Percentiles rank a stretch among this genome's conserved stretches.
These are phyloP conservation scores for Rhinopomastus cyanomelas DNA, from an alignment of 2,113 vertebrate genomes.

Conservation along the genomic window DNA sequence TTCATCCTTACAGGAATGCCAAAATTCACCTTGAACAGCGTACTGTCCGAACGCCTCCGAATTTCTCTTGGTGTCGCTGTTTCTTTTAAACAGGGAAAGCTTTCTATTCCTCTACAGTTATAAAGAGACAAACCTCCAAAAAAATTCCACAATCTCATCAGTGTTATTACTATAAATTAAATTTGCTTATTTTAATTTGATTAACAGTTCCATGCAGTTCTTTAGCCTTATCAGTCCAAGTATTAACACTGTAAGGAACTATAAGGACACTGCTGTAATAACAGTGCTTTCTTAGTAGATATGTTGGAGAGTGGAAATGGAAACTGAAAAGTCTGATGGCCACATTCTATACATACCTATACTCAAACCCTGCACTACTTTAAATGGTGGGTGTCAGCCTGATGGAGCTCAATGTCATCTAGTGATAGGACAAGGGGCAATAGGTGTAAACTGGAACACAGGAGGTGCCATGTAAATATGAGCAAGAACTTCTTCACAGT, in stretches of 20 bases:
- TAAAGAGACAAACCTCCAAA: neutral
- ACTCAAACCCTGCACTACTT: neutral
- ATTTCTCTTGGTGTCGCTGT: conserved; percentile 12
- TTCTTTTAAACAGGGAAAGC: neutral
- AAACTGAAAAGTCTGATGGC: neutral
- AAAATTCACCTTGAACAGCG: conserved; percentile 34
- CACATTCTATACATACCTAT: neutral
- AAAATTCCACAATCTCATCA: neutral
- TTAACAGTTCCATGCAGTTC: neutral
- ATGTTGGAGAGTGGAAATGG: neutral
- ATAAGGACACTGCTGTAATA: neutral
- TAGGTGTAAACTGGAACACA: no score
- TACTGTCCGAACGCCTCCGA: conserved; percentile 25
- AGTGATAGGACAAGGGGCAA: no score
- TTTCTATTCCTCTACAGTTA: neutral
- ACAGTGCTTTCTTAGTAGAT: neutral
- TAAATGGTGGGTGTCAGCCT: no score
- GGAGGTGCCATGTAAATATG: no score
- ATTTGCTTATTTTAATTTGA: neutral
- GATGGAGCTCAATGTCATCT: no score
- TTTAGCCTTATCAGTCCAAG: neutral
- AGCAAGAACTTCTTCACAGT: no score
- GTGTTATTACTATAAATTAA: neutral
- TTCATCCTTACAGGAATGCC: conserved; percentile 47
- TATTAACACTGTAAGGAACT: neutral